These are phyloP conservation scores for Rhynchonycteris naso DNA, from an alignment of 2,797 vertebrate genomes.

Conservation along the genomic window DNA sequence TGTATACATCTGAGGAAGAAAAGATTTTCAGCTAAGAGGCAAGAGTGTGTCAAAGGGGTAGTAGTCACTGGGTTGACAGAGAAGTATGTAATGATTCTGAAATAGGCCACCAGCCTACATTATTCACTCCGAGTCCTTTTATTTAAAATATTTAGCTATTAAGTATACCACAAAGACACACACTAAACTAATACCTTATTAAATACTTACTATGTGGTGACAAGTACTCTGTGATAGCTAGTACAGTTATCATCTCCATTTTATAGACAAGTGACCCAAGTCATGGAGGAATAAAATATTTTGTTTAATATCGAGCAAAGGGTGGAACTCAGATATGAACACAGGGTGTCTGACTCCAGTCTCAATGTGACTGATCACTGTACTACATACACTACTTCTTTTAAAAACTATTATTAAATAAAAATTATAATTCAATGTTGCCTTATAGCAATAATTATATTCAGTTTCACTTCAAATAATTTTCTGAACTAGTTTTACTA, in stretches of 20 bases:
- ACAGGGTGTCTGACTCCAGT: neutral
- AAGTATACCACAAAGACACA: neutral
- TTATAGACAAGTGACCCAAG: neutral
- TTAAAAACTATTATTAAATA: neutral
- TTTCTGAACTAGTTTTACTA: neutral
- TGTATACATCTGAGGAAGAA: neutral
- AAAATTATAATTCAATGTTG: neutral
- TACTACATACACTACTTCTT: neutral
- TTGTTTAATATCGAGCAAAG: neutral
- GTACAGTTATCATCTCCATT: neutral
- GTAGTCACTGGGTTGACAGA: neutral
- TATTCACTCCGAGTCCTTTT: neutral
- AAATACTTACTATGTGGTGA: neutral
- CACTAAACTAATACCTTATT: neutral
- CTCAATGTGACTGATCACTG: neutral
- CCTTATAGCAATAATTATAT: neutral
- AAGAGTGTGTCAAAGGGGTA: neutral
- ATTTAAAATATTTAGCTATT: neutral
- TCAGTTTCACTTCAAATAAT: conserved; percentile 33
- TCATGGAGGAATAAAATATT: neutral
- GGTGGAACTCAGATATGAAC: neutral
- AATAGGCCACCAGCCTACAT: neutral
- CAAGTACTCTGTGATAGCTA: neutral
- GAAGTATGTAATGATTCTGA: neutral
- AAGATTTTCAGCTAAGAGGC: neutral